Percentiles rank a stretch among this genome's conserved stretches.
Evolutionary conservation across 2,888 invertebrate species (phyloP).

Genomic region (Cinara cedri): DNA sequence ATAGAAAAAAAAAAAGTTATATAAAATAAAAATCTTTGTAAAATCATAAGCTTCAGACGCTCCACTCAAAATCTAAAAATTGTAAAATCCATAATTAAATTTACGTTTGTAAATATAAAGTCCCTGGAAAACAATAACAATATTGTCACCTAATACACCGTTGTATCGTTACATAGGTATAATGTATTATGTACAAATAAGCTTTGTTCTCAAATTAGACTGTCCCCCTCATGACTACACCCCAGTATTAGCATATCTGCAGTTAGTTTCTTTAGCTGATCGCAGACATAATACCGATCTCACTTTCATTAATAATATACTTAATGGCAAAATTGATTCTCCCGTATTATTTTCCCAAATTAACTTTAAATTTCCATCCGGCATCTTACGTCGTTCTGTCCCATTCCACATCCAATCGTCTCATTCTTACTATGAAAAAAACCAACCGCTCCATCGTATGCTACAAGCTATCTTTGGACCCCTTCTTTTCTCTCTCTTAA

Average conservation of each 20-base stretch:
- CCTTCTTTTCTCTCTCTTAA: not conserved
- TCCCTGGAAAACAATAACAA: too few relatives aligned
- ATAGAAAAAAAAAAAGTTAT: too few relatives aligned
- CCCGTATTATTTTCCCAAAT: not conserved
- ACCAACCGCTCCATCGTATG: not conserved
- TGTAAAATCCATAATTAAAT: too few relatives aligned
- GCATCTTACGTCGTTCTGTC: not conserved
- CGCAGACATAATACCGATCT: not conserved
- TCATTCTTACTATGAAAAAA: not conserved
- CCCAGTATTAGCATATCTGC: not conserved
- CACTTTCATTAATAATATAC: not conserved
- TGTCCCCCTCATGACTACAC: not conserved
- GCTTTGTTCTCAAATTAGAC: not conserved
- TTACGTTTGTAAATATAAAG: too few relatives aligned
- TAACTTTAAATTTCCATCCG: not conserved
- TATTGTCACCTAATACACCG: too few relatives aligned
- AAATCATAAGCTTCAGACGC: too few relatives aligned
- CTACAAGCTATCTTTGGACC: too few relatives aligned
- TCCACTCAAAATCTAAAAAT: too few relatives aligned
- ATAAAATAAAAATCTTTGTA: too few relatives aligned
- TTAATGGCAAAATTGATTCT: too few relatives aligned
- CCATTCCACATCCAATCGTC: not conserved
- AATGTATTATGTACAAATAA: too few relatives aligned
- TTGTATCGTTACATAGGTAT: too few relatives aligned
- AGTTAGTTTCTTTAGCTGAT: not conserved